Base-by-base conservation (phyloP, 1,140 invertebrate species). In the Euura saliciscinereae region DNA sequence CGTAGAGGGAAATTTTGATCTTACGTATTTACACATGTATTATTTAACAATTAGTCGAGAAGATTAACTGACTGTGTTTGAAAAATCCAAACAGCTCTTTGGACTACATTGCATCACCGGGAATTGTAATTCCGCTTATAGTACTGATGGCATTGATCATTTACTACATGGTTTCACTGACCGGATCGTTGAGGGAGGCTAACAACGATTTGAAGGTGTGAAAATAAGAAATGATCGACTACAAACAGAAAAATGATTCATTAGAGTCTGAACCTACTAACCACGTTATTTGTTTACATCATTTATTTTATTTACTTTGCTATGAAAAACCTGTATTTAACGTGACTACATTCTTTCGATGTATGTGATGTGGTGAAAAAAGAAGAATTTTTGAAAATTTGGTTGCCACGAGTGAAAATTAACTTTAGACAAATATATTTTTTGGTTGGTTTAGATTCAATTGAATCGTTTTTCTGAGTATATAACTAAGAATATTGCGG, bases 111-210 rank as follows among this genome's bases (percentile, higher is more conserved):
- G 94, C 96, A 2, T 98, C 97, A 1, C 97, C 98, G 13, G 96
- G 96, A 68, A 96, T 97, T 59, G 93, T 99, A 0, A 97, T 99
- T 80, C 98, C 98, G 0, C 81, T 98, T 43, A 89, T 99, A 3
- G 91, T 99, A n/a, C 86, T 99, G 2, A 89, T 99, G 71, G 91
- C 97, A 74, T 89, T 99, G 13, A 95, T 98, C 66, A 99, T 99
- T 82, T 99, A 99, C 86, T 99, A 99, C 80, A 90, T 99, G 77
- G 89, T 95, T 4, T 98, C 97, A 2, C 87, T 98, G n/a, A 96
- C 96, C 1, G 91, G 93, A 66, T 96, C 97, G 2, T 86, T 99
- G 7, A 89, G 95, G 77, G 97, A 98, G 87, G 95, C 97, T 2
- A 99, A 99, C 84, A 95, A 95, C 76, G 97, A 99, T 84, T 88